phyloP scores from a whole-genome alignment of 2,888 invertebrate species.

The Leptinotarsa haldemani region DNA sequence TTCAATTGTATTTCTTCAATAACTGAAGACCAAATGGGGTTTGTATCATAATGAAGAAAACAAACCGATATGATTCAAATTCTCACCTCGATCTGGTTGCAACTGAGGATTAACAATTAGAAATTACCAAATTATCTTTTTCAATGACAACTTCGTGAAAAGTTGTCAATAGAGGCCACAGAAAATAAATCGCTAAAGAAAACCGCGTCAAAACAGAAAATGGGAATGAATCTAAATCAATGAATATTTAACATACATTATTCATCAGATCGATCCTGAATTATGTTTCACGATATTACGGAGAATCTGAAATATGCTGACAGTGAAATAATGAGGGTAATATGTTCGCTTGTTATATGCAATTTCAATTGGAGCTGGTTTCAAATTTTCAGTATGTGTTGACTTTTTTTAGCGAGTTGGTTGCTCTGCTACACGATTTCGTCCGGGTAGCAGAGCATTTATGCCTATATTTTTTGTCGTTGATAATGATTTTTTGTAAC shows the following conservation, averaged over 20 bases:
- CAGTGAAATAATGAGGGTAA: background rate
- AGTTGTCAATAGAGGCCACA: background rate
- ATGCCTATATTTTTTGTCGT: too few relatives aligned
- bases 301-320: background rate
- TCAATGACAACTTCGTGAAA: background rate
- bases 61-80: too few relatives aligned
- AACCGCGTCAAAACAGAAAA: background rate
- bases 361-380: background rate
- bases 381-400: too few relatives aligned
- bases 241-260: conserved; percentile 1
- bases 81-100: too few relatives aligned
- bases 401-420: too few relatives aligned
- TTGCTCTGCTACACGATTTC: too few relatives aligned
- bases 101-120: too few relatives aligned
- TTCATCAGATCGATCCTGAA: background rate
- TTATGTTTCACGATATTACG: background rate
- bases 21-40: too few relatives aligned
- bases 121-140: background rate
- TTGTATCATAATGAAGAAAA: too few relatives aligned
- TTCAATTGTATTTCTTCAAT: too few relatives aligned
- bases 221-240: background rate
- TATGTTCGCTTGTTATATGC: background rate
- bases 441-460: too few relatives aligned
- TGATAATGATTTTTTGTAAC: too few relatives aligned
- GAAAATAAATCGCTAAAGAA: background rate